phyloP scores from a whole-genome alignment of 2,113 vertebrate genomes.

The Mormyrus iriodes region DNA sequence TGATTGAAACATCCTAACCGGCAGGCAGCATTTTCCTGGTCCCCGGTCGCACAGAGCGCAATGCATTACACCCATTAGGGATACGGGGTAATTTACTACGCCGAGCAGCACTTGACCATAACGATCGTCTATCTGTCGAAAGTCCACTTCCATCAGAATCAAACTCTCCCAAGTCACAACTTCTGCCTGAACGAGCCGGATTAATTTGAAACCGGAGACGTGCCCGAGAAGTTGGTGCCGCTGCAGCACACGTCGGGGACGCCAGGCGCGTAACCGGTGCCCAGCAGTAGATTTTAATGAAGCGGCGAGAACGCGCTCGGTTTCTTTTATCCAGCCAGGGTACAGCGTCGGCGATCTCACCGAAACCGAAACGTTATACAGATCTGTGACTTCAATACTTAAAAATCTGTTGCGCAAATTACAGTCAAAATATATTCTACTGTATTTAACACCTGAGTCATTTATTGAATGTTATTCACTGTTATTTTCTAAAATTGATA shows the following conservation, averaged over 20 bases:
- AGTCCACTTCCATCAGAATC: conserved; percentile 36
- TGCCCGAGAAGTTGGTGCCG: conserved; percentile 30
- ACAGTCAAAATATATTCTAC: neutral
- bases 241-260: conserved; percentile 2
- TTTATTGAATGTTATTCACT: neutral
- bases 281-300: conserved; percentile 25
- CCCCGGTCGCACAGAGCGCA: neutral
- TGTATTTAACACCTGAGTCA: neutral
- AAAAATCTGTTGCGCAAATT: neutral
- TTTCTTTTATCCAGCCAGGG: neutral
- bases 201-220: conserved; percentile 35
- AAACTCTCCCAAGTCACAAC: conserved; percentile 34
- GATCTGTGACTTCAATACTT: neutral
- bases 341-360: neutral
- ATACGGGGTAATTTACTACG: conserved; percentile 45
- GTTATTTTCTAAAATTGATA: neutral
- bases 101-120: conserved; percentile 34
- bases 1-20: conserved; percentile 22
- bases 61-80: conserved; percentile 49
- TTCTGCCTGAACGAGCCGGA: conserved; percentile 14
- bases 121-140: conserved; percentile 40
- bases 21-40: conserved; percentile 21
- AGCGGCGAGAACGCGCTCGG: conserved; percentile 17
- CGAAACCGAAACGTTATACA: neutral
- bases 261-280: conserved; percentile 30